Evolutionary conservation across 2,888 invertebrate genomes (phyloP).

Genomic region (Lochmaea capreae): DNA sequence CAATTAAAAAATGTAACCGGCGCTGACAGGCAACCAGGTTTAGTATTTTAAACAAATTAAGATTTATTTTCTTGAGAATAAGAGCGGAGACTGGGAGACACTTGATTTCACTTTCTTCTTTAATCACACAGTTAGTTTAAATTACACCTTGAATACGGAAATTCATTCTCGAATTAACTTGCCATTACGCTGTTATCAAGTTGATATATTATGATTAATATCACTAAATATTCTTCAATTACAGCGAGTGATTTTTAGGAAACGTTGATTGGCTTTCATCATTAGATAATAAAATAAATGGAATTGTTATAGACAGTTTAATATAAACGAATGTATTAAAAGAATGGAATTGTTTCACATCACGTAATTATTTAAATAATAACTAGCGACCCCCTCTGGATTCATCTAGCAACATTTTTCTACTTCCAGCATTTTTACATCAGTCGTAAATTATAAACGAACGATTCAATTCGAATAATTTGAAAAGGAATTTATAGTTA

Average conservation of each 20-base stretch:
- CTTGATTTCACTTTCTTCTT: slow-evolving; percentile 6
- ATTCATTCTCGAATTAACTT: not conserved
- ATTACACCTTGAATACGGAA: not conserved
- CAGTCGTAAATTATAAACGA: no score
- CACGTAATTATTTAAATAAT: no score
- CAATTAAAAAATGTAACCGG: not conserved
- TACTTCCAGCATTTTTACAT: no score
- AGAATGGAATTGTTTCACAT: no score
- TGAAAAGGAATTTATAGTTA: no score
- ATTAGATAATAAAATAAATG: no score
- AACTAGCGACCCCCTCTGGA: no score
- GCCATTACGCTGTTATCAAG: not conserved
- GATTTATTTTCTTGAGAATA: slow-evolving; percentile 6
- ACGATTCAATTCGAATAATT: no score
- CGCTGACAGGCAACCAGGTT: not conserved
- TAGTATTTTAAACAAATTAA: slow-evolving; percentile 9
- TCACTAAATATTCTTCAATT: not conserved
- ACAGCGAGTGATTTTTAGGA: not conserved
- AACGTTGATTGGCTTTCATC: not conserved
- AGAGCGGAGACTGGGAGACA: not conserved
- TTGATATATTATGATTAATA: slow-evolving; percentile 1
- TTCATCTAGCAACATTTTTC: no score
- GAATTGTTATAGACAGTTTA: no score
- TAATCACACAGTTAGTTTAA: slow-evolving; percentile 6
- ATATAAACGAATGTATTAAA: no score